A percentile compares a stretch with the other conserved stretches of the same genome.
These are phyloP conservation scores for Oryzias javanicus DNA, from an alignment of 2,113 vertebrate genomes.

Conservation along the genomic window DNA sequence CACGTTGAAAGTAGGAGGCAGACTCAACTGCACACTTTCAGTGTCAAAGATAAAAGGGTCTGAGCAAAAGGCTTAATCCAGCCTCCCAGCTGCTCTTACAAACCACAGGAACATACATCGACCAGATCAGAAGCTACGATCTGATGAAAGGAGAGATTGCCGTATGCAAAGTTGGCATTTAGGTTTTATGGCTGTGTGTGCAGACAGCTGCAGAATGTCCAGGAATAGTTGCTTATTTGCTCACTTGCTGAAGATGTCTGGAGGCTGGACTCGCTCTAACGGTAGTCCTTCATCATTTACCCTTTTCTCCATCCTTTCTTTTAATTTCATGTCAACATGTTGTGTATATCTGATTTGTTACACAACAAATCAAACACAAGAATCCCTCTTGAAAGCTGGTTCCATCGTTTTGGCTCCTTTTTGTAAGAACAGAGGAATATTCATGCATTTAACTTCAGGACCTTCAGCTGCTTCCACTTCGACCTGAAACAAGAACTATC, in stretches of 20 bases:
- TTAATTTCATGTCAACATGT: no score
- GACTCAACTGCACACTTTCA: neutral
- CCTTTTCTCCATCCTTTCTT: no score
- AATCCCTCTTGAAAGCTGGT: neutral
- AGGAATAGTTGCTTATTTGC: neutral
- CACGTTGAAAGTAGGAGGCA: neutral
- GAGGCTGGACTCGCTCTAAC: neutral
- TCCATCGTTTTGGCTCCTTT: neutral
- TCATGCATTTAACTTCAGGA: no score
- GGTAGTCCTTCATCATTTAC: no score
- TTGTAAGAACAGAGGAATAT: no score
- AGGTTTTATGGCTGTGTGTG: neutral
- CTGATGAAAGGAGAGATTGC: neutral
- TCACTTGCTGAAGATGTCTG: neutral
- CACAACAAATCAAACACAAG: neutral
- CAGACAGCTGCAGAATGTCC: neutral
- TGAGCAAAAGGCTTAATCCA: neutral
- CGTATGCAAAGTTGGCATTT: constrained; percentile 10
- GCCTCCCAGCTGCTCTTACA: neutral
- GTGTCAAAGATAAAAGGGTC: constrained; percentile 2
- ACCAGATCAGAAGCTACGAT: neutral
- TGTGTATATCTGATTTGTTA: no score
- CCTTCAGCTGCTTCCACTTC: no score
- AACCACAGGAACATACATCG: neutral
- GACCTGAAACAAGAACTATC: no score